Evolutionary conservation across 64 coral and sea anemone genomes (phyloP).

Genomic region (Stichodactyla mertensii): DNA sequence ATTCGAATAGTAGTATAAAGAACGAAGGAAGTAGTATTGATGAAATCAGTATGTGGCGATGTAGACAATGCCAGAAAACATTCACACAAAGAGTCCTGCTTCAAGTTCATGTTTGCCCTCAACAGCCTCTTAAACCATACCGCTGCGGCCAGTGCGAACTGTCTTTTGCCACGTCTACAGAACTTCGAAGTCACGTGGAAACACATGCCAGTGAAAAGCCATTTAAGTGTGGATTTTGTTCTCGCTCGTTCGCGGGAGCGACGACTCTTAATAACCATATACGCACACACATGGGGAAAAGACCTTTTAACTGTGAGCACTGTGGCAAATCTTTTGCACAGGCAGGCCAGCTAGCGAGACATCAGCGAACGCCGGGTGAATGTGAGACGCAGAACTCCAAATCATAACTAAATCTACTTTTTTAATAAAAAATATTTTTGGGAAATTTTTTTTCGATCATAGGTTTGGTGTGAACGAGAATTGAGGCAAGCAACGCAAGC

Average conservation of each 20-base stretch:
- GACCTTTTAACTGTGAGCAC: slow-evolving; percentile 57
- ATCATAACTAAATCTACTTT: background rate
- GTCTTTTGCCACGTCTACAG: slow-evolving; percentile 32
- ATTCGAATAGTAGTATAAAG: slow-evolving; percentile 11
- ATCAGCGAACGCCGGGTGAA: slow-evolving; percentile 45
- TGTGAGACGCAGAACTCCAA: slow-evolving; percentile 1
- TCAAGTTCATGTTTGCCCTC: slow-evolving; percentile 64
- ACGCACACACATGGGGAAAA: slow-evolving; percentile 61
- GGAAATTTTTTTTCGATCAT: no score
- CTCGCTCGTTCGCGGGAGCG: slow-evolving; percentile 55
- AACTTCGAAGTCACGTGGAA: slow-evolving; percentile 69
- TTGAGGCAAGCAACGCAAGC: no score
- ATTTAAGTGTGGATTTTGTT: slow-evolving; percentile 77
- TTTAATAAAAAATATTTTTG: no score
- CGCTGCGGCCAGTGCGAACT: slow-evolving; percentile 63
- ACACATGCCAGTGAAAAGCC: slow-evolving; percentile 64
- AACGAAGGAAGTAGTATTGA: background rate
- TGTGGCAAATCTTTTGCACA: slow-evolving; percentile 55
- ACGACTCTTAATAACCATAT: slow-evolving; percentile 79
- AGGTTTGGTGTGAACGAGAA: no score
- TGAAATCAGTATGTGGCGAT: slow-evolving; percentile 65
- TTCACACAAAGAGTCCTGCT: slow-evolving; percentile 62
- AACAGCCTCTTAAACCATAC: slow-evolving; percentile 51
- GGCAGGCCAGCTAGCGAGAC: slow-evolving; percentile 63
- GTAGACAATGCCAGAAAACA: slow-evolving; percentile 65